These are phyloP conservation scores for Anguilla japonica DNA, from an alignment of 2,113 vertebrate genomes.

Conservation along the genomic window DNA sequence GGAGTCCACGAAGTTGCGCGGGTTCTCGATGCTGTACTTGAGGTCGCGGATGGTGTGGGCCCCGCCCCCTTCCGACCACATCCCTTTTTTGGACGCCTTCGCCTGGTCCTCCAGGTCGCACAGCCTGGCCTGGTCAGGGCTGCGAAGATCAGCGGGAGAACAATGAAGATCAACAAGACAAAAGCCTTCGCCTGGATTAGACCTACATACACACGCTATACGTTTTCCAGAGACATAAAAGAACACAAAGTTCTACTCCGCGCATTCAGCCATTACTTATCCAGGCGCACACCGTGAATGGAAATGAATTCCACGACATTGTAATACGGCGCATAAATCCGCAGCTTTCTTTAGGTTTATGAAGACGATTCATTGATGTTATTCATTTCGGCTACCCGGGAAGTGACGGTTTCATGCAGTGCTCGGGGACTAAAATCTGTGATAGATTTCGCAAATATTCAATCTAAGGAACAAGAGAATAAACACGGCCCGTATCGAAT, in stretches of 20 bases:
- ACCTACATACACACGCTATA: neutral
- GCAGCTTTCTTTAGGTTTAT: neutral
- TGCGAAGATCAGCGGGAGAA: constrained; percentile 44
- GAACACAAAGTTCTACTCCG: too few species aligned
- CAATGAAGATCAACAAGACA: neutral
- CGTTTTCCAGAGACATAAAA: too few species aligned
- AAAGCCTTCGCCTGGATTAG: neutral
- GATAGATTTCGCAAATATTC: neutral
- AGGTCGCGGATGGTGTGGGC: constrained; percentile 86
- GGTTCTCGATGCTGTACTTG: constrained; percentile 93
- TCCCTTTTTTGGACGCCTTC: constrained; percentile 82
- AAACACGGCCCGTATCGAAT: neutral
- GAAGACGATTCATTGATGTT: neutral
- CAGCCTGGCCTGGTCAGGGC: constrained; percentile 88
- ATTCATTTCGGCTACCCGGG: neutral
- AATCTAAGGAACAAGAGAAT: neutral
- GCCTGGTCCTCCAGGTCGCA: constrained; percentile 91
- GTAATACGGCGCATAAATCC: neutral
- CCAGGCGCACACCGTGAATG: too few species aligned
- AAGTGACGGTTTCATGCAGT: neutral
- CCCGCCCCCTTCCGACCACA: constrained; percentile 88
- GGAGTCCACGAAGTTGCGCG: constrained; percentile 93
- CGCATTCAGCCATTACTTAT: too few species aligned
- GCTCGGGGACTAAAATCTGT: neutral
- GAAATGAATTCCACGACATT: neutral